A percentile compares a stretch with the other conserved stretches of the same genome.
Conservation (phyloP, 2,888 invertebrate species). For the Tridacna gigas region DNA sequence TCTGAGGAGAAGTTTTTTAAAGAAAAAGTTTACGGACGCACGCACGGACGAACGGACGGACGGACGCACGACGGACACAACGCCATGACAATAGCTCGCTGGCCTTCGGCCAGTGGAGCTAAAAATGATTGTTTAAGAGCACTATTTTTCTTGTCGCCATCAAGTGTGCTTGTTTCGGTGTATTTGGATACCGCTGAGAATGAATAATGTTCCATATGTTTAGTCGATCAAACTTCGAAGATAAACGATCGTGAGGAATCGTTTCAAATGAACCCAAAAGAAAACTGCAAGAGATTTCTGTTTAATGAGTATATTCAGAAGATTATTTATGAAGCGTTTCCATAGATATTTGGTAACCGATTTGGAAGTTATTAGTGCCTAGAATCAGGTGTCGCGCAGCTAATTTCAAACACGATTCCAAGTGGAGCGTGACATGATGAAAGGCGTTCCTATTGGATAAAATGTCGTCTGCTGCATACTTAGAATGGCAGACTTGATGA, state of each 20-base stretch:
- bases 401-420: conserved; percentile 53
- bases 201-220: conserved; percentile 31
- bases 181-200: conserved; percentile 17
- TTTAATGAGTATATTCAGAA: conserved; percentile 61
- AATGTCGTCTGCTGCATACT: conserved; percentile 47
- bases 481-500: conserved; percentile 39
- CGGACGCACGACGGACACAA: too few species aligned
- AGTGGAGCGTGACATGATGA: conserved; percentile 53
- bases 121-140: too few species aligned
- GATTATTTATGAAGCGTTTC: conserved; percentile 65
- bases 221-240: conserved; percentile 28
- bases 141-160: conserved; percentile 4
- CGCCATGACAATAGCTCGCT: too few species aligned
- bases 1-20: too few species aligned
- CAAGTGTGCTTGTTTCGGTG: conserved; percentile 10
- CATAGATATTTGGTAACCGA: conserved; percentile 62
- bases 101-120: too few species aligned
- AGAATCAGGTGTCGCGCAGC: conserved; percentile 54
- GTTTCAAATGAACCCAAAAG: conserved; percentile 63
- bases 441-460: conserved; percentile 49
- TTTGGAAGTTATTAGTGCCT: conserved; percentile 56
- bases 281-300: conserved; percentile 62
- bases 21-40: too few species aligned
- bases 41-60: too few species aligned
- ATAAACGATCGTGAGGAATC: conserved; percentile 61